Conservation (phyloP, 92 coral and sea anemone species). For the Galaxea fascicularis region DNA sequence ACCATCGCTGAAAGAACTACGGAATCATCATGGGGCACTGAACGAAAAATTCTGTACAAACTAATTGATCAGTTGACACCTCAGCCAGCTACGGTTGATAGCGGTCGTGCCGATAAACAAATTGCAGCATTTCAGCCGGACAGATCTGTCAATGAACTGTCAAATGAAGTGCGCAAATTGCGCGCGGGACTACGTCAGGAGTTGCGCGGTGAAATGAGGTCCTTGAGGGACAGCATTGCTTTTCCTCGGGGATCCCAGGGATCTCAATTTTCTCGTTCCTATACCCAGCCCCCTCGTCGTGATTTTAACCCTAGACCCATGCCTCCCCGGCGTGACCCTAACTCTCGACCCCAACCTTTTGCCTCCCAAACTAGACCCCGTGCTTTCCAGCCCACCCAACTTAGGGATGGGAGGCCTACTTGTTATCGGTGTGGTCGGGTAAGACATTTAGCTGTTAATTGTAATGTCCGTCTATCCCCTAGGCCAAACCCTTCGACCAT, state of each 20-base stretch:
- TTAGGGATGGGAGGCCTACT: conserved; percentile 11
- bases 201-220: background rate
- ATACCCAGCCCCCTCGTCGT: conserved; percentile 1
- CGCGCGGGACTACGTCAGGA: too few species aligned
- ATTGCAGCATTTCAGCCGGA: background rate
- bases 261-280: background rate
- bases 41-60: background rate
- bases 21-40: background rate
- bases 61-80: background rate
- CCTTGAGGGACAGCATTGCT: background rate
- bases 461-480: background rate
- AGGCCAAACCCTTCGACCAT: background rate
- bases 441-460: background rate
- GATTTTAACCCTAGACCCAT: too few species aligned
- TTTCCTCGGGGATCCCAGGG: background rate
- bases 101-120: background rate
- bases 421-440: conserved; percentile 3
- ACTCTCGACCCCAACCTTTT: background rate
- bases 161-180: background rate
- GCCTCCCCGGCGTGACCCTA: background rate
- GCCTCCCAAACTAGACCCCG: background rate
- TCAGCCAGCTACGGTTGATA: background rate
- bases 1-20: background rate
- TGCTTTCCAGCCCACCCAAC: background rate
- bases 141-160: background rate